A percentile compares a stretch with the other conserved stretches of the same genome.
Evolutionary conservation across 2,888 invertebrate species (phyloP).

Genomic region (Drosophila antonietae): DNA sequence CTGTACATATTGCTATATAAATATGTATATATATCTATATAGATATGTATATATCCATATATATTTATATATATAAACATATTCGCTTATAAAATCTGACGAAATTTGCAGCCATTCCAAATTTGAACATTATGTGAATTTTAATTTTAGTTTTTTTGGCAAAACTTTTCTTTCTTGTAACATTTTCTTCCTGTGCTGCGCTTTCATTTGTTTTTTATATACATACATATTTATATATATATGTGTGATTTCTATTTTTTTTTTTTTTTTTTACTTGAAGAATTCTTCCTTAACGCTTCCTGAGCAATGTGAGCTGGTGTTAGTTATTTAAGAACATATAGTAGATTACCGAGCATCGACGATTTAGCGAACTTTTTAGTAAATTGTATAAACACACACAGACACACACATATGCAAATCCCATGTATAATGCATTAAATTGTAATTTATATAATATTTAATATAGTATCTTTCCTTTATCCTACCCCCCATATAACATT

Average conservation of each 20-base stretch:
- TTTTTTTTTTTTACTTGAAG: not conserved
- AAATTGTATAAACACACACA: slow-evolving; percentile 31
- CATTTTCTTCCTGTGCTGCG: slow-evolving; percentile 23
- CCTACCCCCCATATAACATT: slow-evolving; percentile 10
- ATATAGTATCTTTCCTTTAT: slow-evolving; percentile 20
- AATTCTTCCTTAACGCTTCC: slow-evolving; percentile 3
- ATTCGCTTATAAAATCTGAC: not conserved
- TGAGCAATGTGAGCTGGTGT: slow-evolving; percentile 37
- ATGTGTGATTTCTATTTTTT: not conserved
- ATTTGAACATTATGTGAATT: not conserved
- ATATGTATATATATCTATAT: not conserved
- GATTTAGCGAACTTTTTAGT: slow-evolving; percentile 48
- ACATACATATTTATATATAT: not conserved
- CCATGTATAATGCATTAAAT: slow-evolving; percentile 35
- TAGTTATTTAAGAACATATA: slow-evolving; percentile 46
- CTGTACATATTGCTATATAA: slow-evolving; percentile 9
- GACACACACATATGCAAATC: not conserved
- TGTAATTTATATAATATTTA: slow-evolving; percentile 54
- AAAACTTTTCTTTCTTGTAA: slow-evolving; percentile 25
- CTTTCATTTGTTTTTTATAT: slow-evolving; percentile 3
- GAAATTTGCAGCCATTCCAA: slow-evolving; percentile 12
- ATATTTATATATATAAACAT: not conserved
- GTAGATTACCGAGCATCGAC: slow-evolving; percentile 13
- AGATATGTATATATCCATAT: not conserved
- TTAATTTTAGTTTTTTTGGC: not conserved